Evolutionary conservation across 64 coral and sea anemone species (phyloP).

Genomic region (Pocillopora damicornis): DNA sequence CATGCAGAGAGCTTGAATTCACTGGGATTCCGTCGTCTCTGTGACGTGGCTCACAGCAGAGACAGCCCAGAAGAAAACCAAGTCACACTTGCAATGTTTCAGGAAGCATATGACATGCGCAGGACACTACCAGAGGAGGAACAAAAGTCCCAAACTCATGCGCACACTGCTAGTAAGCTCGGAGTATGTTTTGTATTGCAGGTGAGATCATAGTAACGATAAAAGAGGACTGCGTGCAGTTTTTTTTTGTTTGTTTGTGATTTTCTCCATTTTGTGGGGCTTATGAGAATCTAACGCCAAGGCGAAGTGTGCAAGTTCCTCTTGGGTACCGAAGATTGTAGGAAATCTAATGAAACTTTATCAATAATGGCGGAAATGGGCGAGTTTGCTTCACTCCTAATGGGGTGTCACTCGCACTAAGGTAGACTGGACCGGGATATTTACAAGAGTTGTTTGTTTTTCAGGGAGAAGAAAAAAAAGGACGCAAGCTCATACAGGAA

Average conservation of each 20-base stretch:
- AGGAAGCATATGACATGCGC: neutral
- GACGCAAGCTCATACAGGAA: neutral
- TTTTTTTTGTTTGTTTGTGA: neutral
- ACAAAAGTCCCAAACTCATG: conserved; percentile 9
- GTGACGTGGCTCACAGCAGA: neutral
- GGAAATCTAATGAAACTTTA: too few species aligned
- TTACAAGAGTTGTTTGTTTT: neutral
- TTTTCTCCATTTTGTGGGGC: too few species aligned
- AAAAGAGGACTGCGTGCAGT: neutral
- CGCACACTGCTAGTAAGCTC: conserved; percentile 10
- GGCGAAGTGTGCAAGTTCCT: too few species aligned
- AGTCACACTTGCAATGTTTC: neutral
- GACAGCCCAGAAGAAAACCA: neutral
- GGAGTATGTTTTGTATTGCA: neutral
- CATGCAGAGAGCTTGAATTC: conserved; percentile 7
- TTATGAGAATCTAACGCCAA: too few species aligned
- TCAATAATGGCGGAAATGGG: too few species aligned
- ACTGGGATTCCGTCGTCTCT: neutral
- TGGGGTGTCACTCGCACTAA: too few species aligned
- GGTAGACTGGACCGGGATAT: too few species aligned
- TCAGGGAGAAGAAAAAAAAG: neutral
- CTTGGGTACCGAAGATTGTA: too few species aligned
- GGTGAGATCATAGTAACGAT: neutral
- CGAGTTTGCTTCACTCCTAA: too few species aligned
- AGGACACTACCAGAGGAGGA: neutral